A percentile compares a stretch with the other conserved stretches of the same genome.
Evolutionary conservation across 2,888 invertebrate species (phyloP).

Genomic region (Torymus texanus): DNA sequence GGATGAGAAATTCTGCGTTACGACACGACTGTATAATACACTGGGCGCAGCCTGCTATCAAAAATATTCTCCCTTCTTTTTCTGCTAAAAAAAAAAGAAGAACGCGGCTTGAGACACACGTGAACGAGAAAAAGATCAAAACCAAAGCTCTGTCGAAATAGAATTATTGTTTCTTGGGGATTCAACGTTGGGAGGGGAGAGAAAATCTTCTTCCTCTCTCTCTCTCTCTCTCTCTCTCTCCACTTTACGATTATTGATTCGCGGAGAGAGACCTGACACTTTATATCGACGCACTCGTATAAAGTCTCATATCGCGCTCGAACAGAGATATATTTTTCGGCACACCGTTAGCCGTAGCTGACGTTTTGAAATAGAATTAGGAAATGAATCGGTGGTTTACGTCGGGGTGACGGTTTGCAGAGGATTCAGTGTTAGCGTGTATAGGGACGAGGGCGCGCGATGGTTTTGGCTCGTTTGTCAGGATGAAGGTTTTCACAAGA

Average conservation of each 20-base stretch:
- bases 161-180: constrained; percentile 43
- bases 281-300: constrained; percentile 36
- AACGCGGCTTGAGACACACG: too few relatives aligned
- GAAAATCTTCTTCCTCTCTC: neutral
- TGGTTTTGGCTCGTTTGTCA: too few relatives aligned
- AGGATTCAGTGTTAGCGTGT: too few relatives aligned
- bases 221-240: neutral
- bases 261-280: constrained; percentile 18
- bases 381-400: neutral
- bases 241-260: constrained; percentile 49
- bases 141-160: constrained; percentile 26
- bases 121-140: neutral
- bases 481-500: too few relatives aligned
- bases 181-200: constrained; percentile 7
- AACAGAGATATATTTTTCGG: constrained; percentile 17
- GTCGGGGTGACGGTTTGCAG: neutral
- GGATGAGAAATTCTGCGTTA: constrained; percentile 21
- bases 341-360: neutral
- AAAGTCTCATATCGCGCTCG: constrained; percentile 33
- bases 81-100: too few relatives aligned
- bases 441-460: too few relatives aligned
- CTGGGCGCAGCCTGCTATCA: neutral
- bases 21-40: constrained; percentile 8
- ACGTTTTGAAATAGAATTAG: constrained; percentile 1
- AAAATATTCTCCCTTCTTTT: too few relatives aligned